Conservation (phyloP, 2,113 vertebrate genomes). For the Pterocles gutturalis region DNA sequence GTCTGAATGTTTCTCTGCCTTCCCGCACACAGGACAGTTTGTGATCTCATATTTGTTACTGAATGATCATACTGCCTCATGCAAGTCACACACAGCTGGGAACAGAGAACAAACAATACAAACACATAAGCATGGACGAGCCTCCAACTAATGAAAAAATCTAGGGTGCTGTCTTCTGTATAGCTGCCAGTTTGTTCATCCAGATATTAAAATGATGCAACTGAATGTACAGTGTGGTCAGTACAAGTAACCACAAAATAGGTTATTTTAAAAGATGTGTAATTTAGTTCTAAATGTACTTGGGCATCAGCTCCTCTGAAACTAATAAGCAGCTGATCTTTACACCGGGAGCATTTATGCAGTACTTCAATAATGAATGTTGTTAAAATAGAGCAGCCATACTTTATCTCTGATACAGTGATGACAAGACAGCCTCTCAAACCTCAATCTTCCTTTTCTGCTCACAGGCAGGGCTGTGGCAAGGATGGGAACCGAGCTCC, state of each 20-base stretch:
- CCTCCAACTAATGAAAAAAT: neutral
- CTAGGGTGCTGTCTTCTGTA: neutral
- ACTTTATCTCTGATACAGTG: accelerated
- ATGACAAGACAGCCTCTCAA: neutral
- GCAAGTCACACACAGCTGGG: neutral
- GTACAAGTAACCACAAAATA: neutral
- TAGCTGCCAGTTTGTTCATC: neutral
- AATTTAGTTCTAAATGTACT: neutral
- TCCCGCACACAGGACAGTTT: neutral
- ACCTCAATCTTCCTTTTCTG: neutral
- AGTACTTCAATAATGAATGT: neutral
- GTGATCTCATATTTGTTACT: neutral
- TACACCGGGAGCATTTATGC: accelerated
- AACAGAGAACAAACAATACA: neutral
- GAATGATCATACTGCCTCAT: neutral
- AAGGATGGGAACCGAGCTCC: conserved; percentile 75
- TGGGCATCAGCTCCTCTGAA: neutral
- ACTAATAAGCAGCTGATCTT: neutral
- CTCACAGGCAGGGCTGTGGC: conserved; percentile 67
- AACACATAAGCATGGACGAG: neutral
- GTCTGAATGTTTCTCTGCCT: neutral
- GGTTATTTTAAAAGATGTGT: accelerated
- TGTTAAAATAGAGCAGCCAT: neutral
- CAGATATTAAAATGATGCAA: neutral
- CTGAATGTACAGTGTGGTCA: accelerated